Base-by-base conservation (phyloP, 1,140 invertebrate genomes). In the Littorina saxatilis region DNA sequence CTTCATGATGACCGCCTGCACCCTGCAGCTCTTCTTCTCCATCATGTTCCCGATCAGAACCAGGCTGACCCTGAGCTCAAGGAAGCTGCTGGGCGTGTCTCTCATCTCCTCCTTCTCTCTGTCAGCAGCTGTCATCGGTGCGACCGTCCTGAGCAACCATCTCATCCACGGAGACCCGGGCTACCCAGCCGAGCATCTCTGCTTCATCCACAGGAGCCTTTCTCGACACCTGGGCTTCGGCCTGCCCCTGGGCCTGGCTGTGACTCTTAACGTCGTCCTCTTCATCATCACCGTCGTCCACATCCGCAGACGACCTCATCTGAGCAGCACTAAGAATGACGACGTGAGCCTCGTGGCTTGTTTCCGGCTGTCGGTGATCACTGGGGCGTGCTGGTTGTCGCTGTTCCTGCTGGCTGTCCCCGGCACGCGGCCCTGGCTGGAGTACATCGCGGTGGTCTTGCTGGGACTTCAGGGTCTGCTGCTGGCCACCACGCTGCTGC, bases 301-400 rank as follows among this genome's bases (percentile, higher is more conserved):
- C 40, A 61, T 79, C 77, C 58, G 50, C 39, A 73, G 40, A 73
- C 70, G 70, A 5, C 70, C 70, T 50, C 2, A 29, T 43, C 0
- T 73, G 70, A 73, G 29, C 7, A 50, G 23, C 70, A 73, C 70
- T 7, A 5, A 47, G 32, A 35, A 29, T 15, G 58, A 61, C 15
- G 58, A 32, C 37, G 39, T 79, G 13, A 79, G 63, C 37, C 58
- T 79, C 27, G 20, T 63, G 37, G 77, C 77, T 1, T 79, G 77
- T 29, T 79, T 79, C 58, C 58, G 63, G 27, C 58, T 79, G 55
- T 79, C 77, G 4, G 77, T 79, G 27, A 61, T 79, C 39, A 79
- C 77, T 1, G 77, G 77, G 7, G 17, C 37, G 37, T 37, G 55
- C 40, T 79, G 77, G 77, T 29, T 79, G 77, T 66, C 77, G 40